Base-by-base conservation (phyloP, 37 sponge, comb jelly and placozoan genomes). In the Spongilla lacustris region DNA sequence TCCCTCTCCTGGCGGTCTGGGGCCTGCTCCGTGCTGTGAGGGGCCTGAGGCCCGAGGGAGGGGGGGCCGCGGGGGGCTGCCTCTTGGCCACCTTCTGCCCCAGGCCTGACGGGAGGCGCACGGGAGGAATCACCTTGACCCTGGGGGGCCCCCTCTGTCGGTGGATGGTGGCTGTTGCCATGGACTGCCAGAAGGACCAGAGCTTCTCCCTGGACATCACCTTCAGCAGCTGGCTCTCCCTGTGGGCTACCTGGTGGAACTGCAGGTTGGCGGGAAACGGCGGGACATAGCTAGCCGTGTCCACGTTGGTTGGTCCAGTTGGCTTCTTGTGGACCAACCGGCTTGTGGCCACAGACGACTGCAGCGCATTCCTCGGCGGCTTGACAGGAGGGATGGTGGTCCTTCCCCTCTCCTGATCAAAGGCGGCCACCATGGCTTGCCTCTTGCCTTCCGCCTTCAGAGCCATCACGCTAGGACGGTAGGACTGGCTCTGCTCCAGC, bases 81-180 rank as follows among this genome's bases (percentile, higher is more conserved):
- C 49, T 76, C 37, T n/a, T 30, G 41, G 32, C 23, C 67, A n/a
- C 67, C 36, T 24, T 71, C 28, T 84, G 86, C 37, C 91, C 91
- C 27, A 95, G 75, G 12, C 93, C 87, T 70, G 71, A 66, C 24
- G 93, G 96, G 41, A 95, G 73, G 22, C 93, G 73, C 0, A 92
- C 84, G 26, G 90, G 93, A 17, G 96, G 91, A 13, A 92, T 88
- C 0, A 92, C 85, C 69, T 95, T 95, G 28, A 90, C 31, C 30
- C 93, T 84, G 33, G 84, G 87, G 24, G 86, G 83, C 3, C 93
- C 93, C 23, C 83, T 66, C 73, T 68, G 73, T 23, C 90, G 36
- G 11, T 68, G 35, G 34, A 95, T 90, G 35, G 77, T 79, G n/a
- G 81, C 87, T 30, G 96, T 93, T 68, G 87, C 84, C 74, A 84